phyloP scores from a whole-genome alignment of 2,888 invertebrate species.

The Hydroisotoma schaefferi region DNA sequence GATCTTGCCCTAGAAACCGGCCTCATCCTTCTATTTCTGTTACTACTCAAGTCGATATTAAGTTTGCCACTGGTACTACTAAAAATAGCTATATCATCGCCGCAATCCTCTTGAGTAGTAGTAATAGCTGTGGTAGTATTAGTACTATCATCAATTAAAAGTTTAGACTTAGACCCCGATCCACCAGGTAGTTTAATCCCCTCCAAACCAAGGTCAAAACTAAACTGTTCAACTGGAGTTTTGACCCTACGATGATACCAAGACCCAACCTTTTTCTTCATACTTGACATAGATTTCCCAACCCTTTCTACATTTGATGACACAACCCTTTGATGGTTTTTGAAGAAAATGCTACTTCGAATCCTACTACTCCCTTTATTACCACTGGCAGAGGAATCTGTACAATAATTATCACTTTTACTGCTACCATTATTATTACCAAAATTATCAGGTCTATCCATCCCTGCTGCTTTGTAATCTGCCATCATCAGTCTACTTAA shows the following conservation, averaged over 20 bases:
- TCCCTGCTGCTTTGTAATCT: constrained; percentile 37
- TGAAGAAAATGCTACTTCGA: background rate
- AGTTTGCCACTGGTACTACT: too few relatives aligned
- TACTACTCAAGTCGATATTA: too few relatives aligned
- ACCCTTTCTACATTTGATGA: constrained; percentile 32
- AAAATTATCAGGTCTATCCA: constrained; percentile 28
- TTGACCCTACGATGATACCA: constrained; percentile 42
- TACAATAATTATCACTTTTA: constrained; percentile 18
- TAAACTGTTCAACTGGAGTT: constrained; percentile 34
- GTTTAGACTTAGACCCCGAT: background rate
- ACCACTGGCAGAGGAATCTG: constrained; percentile 14
- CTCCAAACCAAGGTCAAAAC: constrained; percentile 18
- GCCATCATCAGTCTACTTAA: constrained; percentile 44
- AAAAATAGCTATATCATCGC: too few relatives aligned
- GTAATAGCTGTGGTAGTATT: too few relatives aligned
- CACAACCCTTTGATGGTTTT: constrained; percentile 23
- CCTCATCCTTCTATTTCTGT: background rate
- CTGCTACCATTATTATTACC: too few relatives aligned
- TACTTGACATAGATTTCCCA: constrained; percentile 20
- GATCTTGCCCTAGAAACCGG: background rate
- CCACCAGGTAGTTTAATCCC: constrained; percentile 1
- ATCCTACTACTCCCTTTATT: background rate
- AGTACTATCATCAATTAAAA: background rate
- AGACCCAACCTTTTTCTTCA: constrained; percentile 34
- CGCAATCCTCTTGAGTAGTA: too few relatives aligned